Evolutionary conservation across 2,888 invertebrate species (phyloP), one percentile per base, ranked within the genome.

Genomic region (Drosophila demipolita): DNA sequence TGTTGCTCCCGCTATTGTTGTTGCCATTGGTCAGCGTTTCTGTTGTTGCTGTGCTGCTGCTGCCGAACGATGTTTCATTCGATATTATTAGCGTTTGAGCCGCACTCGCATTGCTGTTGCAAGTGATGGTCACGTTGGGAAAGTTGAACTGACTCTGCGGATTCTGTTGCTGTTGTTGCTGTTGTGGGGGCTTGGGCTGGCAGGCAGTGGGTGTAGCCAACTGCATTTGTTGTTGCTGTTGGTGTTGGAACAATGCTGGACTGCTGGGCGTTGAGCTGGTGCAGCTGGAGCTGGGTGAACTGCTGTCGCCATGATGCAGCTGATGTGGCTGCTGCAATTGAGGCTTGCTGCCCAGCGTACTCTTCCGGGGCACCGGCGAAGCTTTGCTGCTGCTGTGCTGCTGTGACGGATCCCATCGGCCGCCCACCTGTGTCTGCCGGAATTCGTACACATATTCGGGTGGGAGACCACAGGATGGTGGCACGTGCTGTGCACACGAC

Each of bases 211-310:
- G 89, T 6, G 90, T 91, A 2, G 88, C 82, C 33, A 91, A 55
- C 64, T 91, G 49, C 26, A 66, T 71, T 5, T 94, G 90, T 11
- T 87, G 85, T 38, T 91, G 95, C 90, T 94, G 91, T 7, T 90
- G 55, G 15, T 57, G 79, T 55, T 90, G 91, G 49, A 92, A 94
- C 85, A 96, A 94, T 83, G 98, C 98, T 58, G 99, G 99, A 91
- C 98, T 98, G 84, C 98, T 98, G 75, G 99, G 98, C 74, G 98
- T 98, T 67, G 98, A 98, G 92, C 98, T 98, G 94, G 98, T 98
- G 94, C 98, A 98, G 93, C 98, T 98, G 64, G 98, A 98, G 64
- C 98, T 97, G 92, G 97, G 98, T 49, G 98, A 98, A 93, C 98
- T 97, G 80, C 97, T 97, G 93, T 98, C 98, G 32, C 96, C 96